These are phyloP conservation scores for Bilobella aurantiaca DNA, from an alignment of 1,140 invertebrate genomes.

Conservation along the genomic window DNA sequence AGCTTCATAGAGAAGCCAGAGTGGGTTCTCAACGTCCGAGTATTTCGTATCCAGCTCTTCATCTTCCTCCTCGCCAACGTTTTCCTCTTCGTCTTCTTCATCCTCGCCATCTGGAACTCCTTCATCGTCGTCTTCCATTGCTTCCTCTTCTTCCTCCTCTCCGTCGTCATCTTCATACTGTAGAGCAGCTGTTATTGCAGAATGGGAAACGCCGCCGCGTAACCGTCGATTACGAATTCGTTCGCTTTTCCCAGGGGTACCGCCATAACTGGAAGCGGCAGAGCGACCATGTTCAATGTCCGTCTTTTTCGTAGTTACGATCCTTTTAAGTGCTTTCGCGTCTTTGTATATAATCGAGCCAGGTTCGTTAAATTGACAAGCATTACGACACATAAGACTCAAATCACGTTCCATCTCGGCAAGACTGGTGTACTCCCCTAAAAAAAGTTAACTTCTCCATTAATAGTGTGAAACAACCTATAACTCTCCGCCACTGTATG, in stretches of 20 bases:
- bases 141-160: conserved; percentile 52
- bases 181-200: conserved; percentile 49
- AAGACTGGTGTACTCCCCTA: conserved; percentile 57
- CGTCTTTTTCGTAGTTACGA: conserved; percentile 52
- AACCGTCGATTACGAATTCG: conserved; percentile 46
- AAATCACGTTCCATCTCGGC: conserved; percentile 83
- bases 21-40: conserved; percentile 52
- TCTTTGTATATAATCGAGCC: conserved; percentile 94
- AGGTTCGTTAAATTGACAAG: conserved; percentile 91
- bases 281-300: conserved; percentile 54
- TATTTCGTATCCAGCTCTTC: conserved; percentile 36
- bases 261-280: conserved; percentile 16
- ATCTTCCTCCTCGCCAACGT: conserved; percentile 38
- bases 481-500: no score
- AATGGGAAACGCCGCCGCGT: conserved; percentile 44
- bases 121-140: conserved; percentile 53
- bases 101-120: conserved; percentile 46
- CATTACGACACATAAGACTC: conserved; percentile 83
- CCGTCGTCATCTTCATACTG: conserved; percentile 46
- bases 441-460: no score
- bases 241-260: conserved; percentile 47
- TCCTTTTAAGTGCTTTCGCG: conserved; percentile 76
- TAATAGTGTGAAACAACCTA: no score
- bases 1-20: conserved; percentile 68
- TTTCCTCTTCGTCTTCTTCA: conserved; percentile 38